Conservation (phyloP, 2,113 vertebrate genomes). For the Furnarius figulus region DNA sequence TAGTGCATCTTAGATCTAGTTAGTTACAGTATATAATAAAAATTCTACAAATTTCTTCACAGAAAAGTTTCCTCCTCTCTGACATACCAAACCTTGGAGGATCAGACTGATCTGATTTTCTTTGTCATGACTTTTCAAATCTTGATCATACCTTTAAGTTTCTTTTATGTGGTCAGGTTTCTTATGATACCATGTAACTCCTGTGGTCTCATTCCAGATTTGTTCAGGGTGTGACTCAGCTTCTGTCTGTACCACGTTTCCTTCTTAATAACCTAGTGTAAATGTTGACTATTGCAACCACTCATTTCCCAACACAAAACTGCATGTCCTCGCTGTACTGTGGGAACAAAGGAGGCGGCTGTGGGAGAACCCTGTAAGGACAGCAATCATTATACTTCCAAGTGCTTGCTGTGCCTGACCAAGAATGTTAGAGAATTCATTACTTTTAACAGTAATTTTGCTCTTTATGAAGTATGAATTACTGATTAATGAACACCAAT, state of each 20-base stretch:
- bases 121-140: background rate
- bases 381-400: background rate
- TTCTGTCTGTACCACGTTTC: background rate
- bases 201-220: background rate
- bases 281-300: background rate
- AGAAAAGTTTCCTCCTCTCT: background rate
- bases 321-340: background rate
- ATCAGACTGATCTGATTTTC: background rate
- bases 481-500: slow-evolving; percentile 38
- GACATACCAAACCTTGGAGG: background rate
- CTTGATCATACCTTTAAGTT: background rate
- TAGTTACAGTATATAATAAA: background rate
- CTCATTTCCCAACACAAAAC: background rate
- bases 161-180: background rate
- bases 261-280: background rate
- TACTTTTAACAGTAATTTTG: slow-evolving; percentile 25
- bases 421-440: background rate
- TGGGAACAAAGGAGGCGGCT: background rate
- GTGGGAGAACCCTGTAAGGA: background rate
- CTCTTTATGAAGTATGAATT: slow-evolving; percentile 2
- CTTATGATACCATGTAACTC: background rate
- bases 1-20: background rate
- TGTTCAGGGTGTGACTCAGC: background rate
- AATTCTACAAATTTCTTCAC: background rate
- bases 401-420: background rate